phyloP scores from a whole-genome alignment of 2,888 invertebrate species.

The Meteorus colon region DNA sequence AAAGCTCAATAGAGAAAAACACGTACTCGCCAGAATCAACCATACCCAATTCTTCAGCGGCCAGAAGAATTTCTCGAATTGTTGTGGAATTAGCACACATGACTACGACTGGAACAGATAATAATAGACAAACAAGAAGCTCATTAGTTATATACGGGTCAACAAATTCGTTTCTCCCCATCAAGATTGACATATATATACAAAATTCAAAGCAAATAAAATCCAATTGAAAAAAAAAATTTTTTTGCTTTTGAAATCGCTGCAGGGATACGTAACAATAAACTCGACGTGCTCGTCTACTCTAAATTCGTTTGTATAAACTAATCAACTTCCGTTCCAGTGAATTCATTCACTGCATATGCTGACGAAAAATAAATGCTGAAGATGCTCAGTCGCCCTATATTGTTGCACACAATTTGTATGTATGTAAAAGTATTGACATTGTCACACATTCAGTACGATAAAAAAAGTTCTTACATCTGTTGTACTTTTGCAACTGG shows the following conservation, averaged over 20 bases:
- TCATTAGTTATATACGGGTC: not conserved
- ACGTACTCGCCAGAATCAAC: conserved; percentile 97
- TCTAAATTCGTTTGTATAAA: not conserved
- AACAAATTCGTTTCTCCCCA: too few relatives aligned
- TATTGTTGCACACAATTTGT: not conserved
- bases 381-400: not conserved
- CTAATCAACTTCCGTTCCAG: not conserved
- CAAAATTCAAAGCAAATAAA: not conserved
- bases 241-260: not conserved
- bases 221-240: not conserved
- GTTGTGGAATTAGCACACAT: conserved; percentile 93
- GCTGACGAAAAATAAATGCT: not conserved
- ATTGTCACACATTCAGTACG: not conserved
- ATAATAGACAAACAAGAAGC: not conserved
- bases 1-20: conserved; percentile 97
- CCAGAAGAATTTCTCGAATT: conserved; percentile 93
- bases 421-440: not conserved
- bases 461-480: not conserved
- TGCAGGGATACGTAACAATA: not conserved
- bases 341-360: not conserved
- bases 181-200: conserved; percentile 3
- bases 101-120: conserved; percentile 88
- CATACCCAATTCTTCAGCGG: conserved; percentile 96
- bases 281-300: not conserved
- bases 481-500: not conserved